Evolutionary conservation across 2,797 vertebrate species (phyloP).

Genomic region (Dipus sagitta): DNA sequence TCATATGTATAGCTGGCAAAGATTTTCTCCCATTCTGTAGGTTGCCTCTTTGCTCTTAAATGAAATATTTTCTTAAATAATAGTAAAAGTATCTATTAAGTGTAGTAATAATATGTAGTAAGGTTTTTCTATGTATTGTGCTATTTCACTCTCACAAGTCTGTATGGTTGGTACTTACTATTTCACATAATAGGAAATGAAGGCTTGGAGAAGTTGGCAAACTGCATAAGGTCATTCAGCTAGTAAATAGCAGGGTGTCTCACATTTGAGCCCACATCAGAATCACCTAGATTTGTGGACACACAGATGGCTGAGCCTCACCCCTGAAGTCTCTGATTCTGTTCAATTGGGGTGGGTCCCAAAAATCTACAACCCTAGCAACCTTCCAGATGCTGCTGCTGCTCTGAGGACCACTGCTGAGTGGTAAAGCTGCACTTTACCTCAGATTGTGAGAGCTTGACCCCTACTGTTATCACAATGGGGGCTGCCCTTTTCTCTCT

Average conservation of each 20-base stretch:
- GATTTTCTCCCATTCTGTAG: too few species aligned
- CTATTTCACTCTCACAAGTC: conserved; percentile 37
- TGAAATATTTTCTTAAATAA: background rate
- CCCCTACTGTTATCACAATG: background rate
- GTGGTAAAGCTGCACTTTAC: background rate
- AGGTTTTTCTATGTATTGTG: background rate
- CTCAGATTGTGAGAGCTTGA: background rate
- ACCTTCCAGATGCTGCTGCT: background rate
- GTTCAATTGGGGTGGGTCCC: background rate
- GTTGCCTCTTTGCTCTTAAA: too few species aligned
- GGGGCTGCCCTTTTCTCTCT: too few species aligned
- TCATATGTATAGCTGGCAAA: too few species aligned
- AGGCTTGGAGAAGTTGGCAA: conserved; percentile 6
- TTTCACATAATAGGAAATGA: conserved; percentile 27
- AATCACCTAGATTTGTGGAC: conserved; percentile 9
- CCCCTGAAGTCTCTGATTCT: background rate
- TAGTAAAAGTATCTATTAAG: conserved; percentile 16
- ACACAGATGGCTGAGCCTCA: background rate
- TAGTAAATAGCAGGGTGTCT: background rate
- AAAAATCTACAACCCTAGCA: background rate
- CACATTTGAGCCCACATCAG: background rate
- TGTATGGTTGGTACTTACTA: background rate
- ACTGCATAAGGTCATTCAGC: background rate
- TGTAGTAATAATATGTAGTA: background rate
- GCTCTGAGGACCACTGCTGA: background rate